These are phyloP conservation scores for Etheostoma spectabile DNA, from an alignment of 2,113 vertebrate genomes.

Conservation along the genomic window DNA sequence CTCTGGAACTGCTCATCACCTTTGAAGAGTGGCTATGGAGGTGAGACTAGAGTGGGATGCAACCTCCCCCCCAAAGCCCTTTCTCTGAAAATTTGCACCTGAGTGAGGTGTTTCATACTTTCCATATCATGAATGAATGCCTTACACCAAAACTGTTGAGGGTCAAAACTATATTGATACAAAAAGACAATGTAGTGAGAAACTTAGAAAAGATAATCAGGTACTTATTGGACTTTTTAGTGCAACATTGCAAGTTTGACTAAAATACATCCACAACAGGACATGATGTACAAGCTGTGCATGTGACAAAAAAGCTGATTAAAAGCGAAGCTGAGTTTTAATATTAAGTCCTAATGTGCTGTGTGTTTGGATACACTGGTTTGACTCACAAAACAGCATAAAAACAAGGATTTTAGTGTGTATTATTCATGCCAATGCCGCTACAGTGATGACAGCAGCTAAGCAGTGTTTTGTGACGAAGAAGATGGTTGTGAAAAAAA, in stretches of 20 bases:
- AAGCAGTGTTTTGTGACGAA: not conserved
- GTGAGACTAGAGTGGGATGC: constrained; percentile 78
- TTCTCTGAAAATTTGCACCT: not conserved
- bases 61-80: not conserved
- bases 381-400: not conserved
- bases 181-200: not conserved
- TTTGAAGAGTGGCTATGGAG: constrained; percentile 89
- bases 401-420: not conserved
- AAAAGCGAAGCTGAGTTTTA: not conserved
- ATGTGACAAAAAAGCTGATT: not conserved
- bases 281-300: not conserved
- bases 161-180: not conserved
- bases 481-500: not conserved
- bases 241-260: not conserved
- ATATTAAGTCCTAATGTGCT: not conserved
- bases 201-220: not conserved
- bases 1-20: constrained; percentile 87
- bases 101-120: not conserved
- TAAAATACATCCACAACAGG: not conserved
- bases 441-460: not conserved
- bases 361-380: not conserved
- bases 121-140: not conserved
- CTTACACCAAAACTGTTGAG: not conserved
- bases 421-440: not conserved
- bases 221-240: not conserved